phyloP scores from a whole-genome alignment of 1,140 invertebrate genomes.

The Homarus americanus region DNA sequence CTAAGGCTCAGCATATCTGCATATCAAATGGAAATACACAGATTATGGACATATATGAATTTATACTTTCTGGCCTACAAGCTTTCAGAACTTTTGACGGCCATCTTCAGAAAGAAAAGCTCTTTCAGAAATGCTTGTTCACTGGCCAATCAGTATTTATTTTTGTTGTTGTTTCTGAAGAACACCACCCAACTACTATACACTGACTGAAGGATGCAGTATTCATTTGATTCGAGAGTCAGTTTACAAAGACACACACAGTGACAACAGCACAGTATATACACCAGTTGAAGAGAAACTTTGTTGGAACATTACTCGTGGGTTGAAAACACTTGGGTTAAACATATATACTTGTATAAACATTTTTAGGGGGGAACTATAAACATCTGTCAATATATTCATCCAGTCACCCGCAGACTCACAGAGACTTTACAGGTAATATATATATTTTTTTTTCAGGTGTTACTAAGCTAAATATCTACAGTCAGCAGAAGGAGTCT shows the following conservation, averaged over 20 bases:
- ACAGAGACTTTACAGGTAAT: background rate
- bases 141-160: background rate
- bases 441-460: background rate
- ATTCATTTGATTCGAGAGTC: background rate
- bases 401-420: background rate
- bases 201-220: background rate
- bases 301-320: background rate
- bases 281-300: background rate
- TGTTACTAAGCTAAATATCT: background rate
- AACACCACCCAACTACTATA: background rate
- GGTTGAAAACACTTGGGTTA: background rate
- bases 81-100: background rate
- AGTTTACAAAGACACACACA: background rate
- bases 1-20: slow-evolving; percentile 5
- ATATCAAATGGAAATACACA: background rate
- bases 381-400: background rate
- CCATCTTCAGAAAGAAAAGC: background rate
- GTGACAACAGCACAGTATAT: background rate
- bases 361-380: background rate
- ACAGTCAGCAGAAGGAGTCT: background rate
- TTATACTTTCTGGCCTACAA: background rate
- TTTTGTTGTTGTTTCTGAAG: no score
- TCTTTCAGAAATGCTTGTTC: background rate
- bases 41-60: background rate
- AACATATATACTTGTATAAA: background rate